A percentile compares a stretch with the other conserved stretches of the same genome.
phyloP scores from a whole-genome alignment of 2,797 vertebrate species.

The Tiaroga cobitis region DNA sequence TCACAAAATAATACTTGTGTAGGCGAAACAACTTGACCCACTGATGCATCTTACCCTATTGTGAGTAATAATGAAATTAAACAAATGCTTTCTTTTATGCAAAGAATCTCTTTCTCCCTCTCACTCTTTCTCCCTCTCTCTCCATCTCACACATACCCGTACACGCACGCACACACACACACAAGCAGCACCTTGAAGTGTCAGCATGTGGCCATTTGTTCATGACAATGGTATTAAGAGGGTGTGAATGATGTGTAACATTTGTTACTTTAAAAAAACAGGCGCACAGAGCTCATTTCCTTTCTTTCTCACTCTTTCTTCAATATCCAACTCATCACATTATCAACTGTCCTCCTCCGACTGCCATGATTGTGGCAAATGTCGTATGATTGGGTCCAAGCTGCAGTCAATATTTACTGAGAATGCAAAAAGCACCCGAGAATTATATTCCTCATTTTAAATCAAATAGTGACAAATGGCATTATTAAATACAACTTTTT shows the following conservation, averaged over 20 bases:
- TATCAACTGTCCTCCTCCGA: conserved; percentile 42
- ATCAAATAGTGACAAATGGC: conserved; percentile 50
- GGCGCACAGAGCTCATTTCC: conserved; percentile 48
- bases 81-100: background rate
- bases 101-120: background rate
- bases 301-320: conserved; percentile 41
- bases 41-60: background rate
- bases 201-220: conserved; percentile 77
- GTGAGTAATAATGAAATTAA: background rate
- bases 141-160: background rate
- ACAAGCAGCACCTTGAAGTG: conserved; percentile 43
- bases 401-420: conserved; percentile 18
- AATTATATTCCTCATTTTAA: conserved; percentile 60
- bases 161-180: conserved; percentile 43
- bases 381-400: conserved; percentile 20
- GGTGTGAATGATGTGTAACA: conserved; percentile 75
- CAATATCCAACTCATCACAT: conserved; percentile 39
- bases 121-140: background rate
- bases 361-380: conserved; percentile 48
- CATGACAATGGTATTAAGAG: conserved; percentile 64
- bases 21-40: background rate
- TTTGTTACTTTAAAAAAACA: conserved; percentile 67
- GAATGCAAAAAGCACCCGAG: conserved; percentile 52
- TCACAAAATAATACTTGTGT: background rate
- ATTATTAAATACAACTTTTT: conserved; percentile 74